Percentiles rank a stretch among this genome's conserved stretches.
These are phyloP conservation scores for Momotus momota DNA, from an alignment of 2,797 vertebrate species.

Conservation along the genomic window DNA sequence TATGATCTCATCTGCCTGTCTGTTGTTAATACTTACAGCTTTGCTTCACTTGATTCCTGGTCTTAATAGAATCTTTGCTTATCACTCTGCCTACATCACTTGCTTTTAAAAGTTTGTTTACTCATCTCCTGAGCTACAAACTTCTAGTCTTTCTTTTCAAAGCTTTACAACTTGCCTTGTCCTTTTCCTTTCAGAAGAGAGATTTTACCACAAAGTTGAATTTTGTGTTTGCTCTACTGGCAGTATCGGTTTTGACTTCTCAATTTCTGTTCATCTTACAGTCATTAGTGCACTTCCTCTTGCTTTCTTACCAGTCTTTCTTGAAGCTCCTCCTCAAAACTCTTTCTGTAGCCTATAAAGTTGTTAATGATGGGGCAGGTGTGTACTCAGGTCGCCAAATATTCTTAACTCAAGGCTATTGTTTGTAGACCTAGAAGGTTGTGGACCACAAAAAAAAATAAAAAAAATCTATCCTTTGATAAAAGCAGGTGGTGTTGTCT, in stretches of 20 bases:
- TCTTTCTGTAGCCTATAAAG: background rate
- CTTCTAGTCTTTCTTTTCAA: background rate
- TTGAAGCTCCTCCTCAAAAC: background rate
- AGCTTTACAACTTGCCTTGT: background rate
- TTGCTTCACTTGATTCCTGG: background rate
- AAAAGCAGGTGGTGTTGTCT: background rate
- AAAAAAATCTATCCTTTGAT: background rate
- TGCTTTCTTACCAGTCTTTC: background rate
- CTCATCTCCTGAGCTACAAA: background rate
- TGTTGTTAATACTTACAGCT: background rate
- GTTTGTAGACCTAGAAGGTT: background rate
- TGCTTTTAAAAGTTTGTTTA: background rate
- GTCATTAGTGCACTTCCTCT: background rate
- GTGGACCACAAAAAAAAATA: background rate
- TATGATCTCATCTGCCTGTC: conserved; percentile 18
- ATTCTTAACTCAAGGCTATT: background rate
- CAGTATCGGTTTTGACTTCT: background rate
- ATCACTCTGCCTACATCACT: background rate
- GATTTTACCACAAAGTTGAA: background rate
- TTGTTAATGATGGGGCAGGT: background rate
- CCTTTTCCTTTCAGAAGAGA: background rate
- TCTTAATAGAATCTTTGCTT: background rate
- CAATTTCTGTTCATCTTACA: background rate
- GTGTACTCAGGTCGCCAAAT: background rate
- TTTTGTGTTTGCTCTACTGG: background rate